A percentile compares a stretch with the other conserved stretches of the same genome.
Conservation (phyloP, 2,888 invertebrate species). For the Eudasyphora cyanicolor region DNA sequence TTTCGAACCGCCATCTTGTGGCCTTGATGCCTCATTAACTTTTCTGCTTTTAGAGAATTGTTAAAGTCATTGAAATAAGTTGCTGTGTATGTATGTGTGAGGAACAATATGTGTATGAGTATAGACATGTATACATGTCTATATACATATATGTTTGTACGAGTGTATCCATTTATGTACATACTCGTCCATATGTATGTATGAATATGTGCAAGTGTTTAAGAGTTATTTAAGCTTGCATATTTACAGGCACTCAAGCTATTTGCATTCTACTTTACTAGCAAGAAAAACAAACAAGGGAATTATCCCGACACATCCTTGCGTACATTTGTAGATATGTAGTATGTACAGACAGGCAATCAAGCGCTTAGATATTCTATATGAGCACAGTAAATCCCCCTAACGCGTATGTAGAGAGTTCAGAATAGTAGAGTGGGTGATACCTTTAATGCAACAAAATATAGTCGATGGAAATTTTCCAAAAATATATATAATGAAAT, state of each 20-base stretch:
- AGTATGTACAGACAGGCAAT: too few relatives aligned
- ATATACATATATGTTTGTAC: not conserved
- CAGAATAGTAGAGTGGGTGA: too few relatives aligned
- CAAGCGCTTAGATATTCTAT: not conserved
- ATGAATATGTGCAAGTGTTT: not conserved
- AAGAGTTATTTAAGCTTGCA: slow-evolving; percentile 58
- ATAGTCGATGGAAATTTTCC: too few relatives aligned
- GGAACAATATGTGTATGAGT: too few relatives aligned
- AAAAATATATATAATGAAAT: too few relatives aligned
- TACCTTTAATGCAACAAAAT: too few relatives aligned
- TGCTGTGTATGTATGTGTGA: too few relatives aligned
- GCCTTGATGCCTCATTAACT: too few relatives aligned
- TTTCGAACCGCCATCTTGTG: too few relatives aligned
- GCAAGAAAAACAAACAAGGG: slow-evolving; percentile 51
- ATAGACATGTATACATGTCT: not conserved
- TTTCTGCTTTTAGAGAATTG: too few relatives aligned
- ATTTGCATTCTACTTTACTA: slow-evolving; percentile 58
- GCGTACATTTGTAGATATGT: too few relatives aligned
- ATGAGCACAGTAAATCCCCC: not conserved
- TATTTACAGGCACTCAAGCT: slow-evolving; percentile 64
- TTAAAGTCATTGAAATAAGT: too few relatives aligned
- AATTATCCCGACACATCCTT: slow-evolving; percentile 5
- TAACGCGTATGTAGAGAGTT: not conserved
- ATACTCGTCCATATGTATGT: not conserved
- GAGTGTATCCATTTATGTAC: not conserved